Base-by-base conservation (phyloP, 1,140 invertebrate genomes). In the Grapholita molesta region DNA sequence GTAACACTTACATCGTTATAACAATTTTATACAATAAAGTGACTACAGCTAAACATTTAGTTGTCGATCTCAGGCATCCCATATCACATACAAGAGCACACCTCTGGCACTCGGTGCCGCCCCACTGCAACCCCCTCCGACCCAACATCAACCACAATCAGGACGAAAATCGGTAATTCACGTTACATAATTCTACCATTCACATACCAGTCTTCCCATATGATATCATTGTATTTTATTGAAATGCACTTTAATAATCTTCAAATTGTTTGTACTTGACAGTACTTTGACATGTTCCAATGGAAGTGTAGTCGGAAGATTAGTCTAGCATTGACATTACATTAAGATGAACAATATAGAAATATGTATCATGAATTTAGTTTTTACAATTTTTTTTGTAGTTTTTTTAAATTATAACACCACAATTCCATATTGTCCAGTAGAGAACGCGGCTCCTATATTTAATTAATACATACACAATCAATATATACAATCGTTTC, bases 11-110 rank as follows among this genome's bases (percentile, higher is more conserved):
- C 42, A 71, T 70, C 33, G 69, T 79, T 80, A 78, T 73, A 84
- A 84, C 79, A 85, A 82, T 80, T 77, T 78, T 77, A 75, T 84
- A 82, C 75, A 79, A 66, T 65, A 65, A 65, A 70, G 70, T 69
- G 69, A 73, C 70, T 83, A 86, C 68, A 77, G 78, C 69, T 83
- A 85, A 78, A 76, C 80, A 77, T 81, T 83, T 76, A 77, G 70
- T 70, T 75, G 71, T 76, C 71, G 64, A 78, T 73, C 80, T 68
- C 73, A 72, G 69, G 71, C 70, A 38, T 72, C 66, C 64, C 25
- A 66, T 89, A 89, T 88, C 86, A 87, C 85, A 87, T 75, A 78
- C 73, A 79, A 86, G 85, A 83, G 80, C 85, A 86, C 86, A 71
- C 70, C 78, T 77, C 73, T 72, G 69, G 76, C 68, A 71, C 32